A percentile compares a stretch with the other conserved stretches of the same genome.
phyloP scores from a whole-genome alignment of 2,888 invertebrate species.

The Resseliella maxima region DNA sequence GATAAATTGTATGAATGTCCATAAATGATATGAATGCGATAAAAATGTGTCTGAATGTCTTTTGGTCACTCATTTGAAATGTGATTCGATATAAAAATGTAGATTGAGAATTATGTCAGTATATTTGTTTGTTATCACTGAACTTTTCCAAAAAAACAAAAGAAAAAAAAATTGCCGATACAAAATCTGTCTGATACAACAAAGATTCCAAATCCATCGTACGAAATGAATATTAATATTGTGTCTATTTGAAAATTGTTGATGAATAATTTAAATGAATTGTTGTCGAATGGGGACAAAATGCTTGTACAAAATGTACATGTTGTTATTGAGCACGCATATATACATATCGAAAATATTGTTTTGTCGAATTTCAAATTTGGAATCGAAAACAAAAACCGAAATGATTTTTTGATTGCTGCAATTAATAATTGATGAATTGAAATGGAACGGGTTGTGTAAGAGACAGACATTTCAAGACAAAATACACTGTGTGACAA shows the following conservation, averaged over 20 bases:
- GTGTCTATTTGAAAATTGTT: constrained; percentile 45
- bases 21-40: too few species aligned
- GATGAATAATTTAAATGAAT: not conserved
- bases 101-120: too few species aligned
- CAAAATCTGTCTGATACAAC: too few species aligned
- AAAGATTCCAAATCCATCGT: not conserved
- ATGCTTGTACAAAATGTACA: not conserved
- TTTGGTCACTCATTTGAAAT: too few species aligned
- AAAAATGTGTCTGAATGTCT: too few species aligned
- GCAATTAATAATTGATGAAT: constrained; percentile 27
- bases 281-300: not conserved
- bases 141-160: too few species aligned
- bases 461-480: not conserved
- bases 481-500: not conserved
- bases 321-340: not conserved
- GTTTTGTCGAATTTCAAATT: not conserved
- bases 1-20: too few species aligned
- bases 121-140: too few species aligned
- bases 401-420: constrained; percentile 38
- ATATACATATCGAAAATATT: not conserved
- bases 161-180: too few species aligned
- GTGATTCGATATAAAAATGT: too few species aligned
- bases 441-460: constrained; percentile 20
- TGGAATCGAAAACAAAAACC: constrained; percentile 36
- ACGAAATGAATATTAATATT: constrained; percentile 10